Conservation (phyloP, 2,797 vertebrate genomes). For the Graptemys geographica region DNA sequence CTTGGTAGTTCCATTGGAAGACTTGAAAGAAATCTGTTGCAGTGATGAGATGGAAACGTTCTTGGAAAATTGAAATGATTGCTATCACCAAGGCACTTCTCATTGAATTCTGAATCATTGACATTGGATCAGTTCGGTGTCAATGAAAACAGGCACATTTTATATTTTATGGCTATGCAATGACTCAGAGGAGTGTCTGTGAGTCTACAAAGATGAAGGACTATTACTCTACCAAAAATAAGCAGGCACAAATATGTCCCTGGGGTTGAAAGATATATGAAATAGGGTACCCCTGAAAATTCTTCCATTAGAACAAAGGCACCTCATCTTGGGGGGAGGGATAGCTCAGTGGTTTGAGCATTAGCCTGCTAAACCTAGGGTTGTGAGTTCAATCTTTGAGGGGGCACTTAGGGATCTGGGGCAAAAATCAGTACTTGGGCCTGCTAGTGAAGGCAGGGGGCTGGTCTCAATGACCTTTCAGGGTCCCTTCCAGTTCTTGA, state of each 20-base stretch:
- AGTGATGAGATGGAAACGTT: constrained; percentile 32
- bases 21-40: constrained; percentile 53
- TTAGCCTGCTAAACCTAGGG: too few species aligned
- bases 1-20: constrained; percentile 19
- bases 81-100: background rate
- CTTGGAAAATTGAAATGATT: constrained; percentile 12
- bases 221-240: background rate
- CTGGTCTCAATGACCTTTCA: too few species aligned
- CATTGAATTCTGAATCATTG: constrained; percentile 23
- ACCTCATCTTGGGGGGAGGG: background rate
- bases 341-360: too few species aligned
- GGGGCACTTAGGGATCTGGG: too few species aligned
- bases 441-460: too few species aligned
- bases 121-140: background rate
- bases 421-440: too few species aligned
- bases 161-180: background rate
- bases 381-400: too few species aligned
- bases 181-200: background rate
- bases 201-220: background rate
- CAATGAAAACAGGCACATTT: background rate
- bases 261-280: background rate
- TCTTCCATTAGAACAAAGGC: background rate
- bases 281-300: background rate
- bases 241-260: background rate
- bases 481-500: too few species aligned